phyloP scores from a whole-genome alignment of 2,113 vertebrate genomes.

The Phyllopteryx taeniolatus region DNA sequence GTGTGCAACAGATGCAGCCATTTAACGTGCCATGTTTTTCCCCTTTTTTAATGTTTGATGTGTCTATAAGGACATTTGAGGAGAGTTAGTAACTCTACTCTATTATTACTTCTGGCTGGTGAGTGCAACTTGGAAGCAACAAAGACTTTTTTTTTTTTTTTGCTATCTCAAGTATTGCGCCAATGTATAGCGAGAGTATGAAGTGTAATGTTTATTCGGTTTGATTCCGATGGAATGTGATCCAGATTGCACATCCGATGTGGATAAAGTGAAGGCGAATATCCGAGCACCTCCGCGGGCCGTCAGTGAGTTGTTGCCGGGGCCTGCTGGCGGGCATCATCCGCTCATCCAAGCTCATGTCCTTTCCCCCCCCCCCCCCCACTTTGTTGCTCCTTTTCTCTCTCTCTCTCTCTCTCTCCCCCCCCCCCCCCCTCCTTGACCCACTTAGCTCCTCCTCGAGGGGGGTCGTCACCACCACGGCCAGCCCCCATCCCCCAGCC shows the following conservation, averaged over 20 bases:
- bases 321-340: not conserved
- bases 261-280: not conserved
- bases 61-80: not conserved
- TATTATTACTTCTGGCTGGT: not conserved
- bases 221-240: no score
- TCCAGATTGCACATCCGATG: not conserved
- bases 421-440: conserved; percentile 55
- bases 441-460: conserved; percentile 59
- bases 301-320: not conserved
- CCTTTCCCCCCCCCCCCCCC: not conserved
- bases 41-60: not conserved
- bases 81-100: not conserved
- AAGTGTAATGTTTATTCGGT: no score
- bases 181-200: no score
- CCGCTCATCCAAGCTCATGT: no score
- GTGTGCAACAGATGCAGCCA: not conserved
- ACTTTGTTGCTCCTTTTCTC: not conserved
- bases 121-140: not conserved
- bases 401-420: no score
- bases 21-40: not conserved
- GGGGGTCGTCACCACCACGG: conserved; percentile 63
- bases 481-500: conserved; percentile 49
- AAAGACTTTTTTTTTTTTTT: no score
- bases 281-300: not conserved
- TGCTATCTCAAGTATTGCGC: no score